These are phyloP conservation scores for Poeciliopsis gracilis DNA, from an alignment of 2,797 vertebrate species.

Conservation along the genomic window DNA sequence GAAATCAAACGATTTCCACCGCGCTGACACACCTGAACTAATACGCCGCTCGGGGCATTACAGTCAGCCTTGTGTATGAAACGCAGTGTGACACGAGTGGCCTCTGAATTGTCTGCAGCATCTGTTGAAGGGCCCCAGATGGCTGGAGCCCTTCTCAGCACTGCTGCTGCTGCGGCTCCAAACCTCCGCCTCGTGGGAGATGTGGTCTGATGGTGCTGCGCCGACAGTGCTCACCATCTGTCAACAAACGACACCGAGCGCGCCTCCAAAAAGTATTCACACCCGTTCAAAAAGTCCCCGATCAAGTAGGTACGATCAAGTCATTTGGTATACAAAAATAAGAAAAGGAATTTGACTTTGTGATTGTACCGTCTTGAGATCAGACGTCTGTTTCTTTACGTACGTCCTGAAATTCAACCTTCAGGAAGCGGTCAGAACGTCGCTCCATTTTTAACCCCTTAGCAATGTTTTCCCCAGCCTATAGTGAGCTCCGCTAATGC, in stretches of 20 bases:
- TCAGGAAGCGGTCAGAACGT: no score
- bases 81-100: constrained; percentile 62
- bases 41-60: constrained; percentile 54
- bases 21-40: constrained; percentile 59
- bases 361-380: no score
- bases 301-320: no score
- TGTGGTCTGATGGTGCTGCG: constrained; percentile 47
- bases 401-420: no score
- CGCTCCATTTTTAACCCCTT: no score
- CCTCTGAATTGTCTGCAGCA: constrained; percentile 54
- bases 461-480: no score
- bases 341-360: no score
- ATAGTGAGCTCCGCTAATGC: no score
- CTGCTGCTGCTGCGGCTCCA: neutral
- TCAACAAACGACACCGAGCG: constrained; percentile 27
- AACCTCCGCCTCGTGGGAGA: constrained; percentile 48
- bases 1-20: constrained; percentile 44
- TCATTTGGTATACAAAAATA: no score
- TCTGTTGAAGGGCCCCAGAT: constrained; percentile 63
- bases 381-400: no score
- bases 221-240: constrained; percentile 63
- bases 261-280: neutral
- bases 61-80: constrained; percentile 65
- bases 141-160: constrained; percentile 43
- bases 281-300: neutral